Evolutionary conservation across 2,113 vertebrate genomes (phyloP).

Genomic region (Dicaeum eximium): DNA sequence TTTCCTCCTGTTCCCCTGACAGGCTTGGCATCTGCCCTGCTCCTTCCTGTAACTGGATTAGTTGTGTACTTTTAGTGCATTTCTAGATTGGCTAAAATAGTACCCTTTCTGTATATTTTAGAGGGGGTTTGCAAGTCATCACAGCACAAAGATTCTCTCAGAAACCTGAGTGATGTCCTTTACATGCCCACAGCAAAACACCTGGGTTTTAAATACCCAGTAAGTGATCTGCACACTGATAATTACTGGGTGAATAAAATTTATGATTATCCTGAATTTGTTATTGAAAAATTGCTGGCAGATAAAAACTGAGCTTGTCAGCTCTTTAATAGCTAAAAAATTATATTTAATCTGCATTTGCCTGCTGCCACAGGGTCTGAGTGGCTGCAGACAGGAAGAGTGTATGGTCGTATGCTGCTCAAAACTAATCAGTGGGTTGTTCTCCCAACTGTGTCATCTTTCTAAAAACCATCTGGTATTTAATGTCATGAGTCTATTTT

Average conservation of each 20-base stretch:
- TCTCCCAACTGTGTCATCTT: neutral
- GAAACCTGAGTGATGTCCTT: neutral
- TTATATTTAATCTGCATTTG: neutral
- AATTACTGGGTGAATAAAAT: neutral
- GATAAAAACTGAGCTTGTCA: neutral
- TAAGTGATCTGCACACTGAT: neutral
- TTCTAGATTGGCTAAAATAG: constrained; percentile 11
- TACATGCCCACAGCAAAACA: neutral
- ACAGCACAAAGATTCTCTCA: constrained; percentile 1
- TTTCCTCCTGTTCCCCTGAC: neutral
- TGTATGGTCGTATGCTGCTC: neutral
- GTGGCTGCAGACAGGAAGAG: neutral
- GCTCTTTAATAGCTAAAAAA: neutral
- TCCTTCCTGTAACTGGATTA: constrained; percentile 48
- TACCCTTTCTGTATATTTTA: neutral
- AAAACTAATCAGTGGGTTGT: neutral
- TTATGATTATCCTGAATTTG: neutral
- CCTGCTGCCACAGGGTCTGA: neutral
- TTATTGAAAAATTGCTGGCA: neutral
- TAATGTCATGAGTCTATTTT: neutral
- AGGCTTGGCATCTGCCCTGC: constrained; percentile 16
- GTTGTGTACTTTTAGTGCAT: neutral
- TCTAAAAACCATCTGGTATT: neutral
- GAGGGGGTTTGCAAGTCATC: neutral
- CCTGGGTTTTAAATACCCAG: neutral